Evolutionary conservation across 1,140 invertebrate genomes (phyloP).

Genomic region (Bombus huntii): DNA sequence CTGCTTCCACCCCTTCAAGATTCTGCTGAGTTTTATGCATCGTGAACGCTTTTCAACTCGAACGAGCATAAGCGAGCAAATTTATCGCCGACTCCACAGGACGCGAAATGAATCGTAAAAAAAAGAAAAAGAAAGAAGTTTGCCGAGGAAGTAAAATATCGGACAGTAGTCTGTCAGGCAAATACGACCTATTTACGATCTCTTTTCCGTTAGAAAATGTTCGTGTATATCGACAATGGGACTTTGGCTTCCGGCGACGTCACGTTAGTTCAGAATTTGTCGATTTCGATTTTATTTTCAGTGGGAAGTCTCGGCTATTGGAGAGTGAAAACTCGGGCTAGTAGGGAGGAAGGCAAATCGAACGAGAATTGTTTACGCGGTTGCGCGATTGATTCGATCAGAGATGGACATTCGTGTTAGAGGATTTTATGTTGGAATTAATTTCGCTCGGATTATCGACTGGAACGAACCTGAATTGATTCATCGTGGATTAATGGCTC

Average conservation of each 20-base stretch:
- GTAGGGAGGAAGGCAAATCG: not conserved
- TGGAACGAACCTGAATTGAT: not conserved
- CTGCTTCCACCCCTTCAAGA: not conserved
- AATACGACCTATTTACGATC: conserved; percentile 44
- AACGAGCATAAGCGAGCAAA: conserved; percentile 20
- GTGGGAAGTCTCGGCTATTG: not conserved
- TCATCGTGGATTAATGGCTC: not conserved
- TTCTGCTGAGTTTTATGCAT: not conserved
- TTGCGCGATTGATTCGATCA: not conserved
- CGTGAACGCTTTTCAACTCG: conserved; percentile 20
- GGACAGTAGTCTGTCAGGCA: not conserved
- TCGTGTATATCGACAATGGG: not conserved
- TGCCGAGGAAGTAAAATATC: conserved; percentile 42
- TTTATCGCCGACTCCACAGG: conserved; percentile 15
- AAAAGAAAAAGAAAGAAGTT: not conserved
- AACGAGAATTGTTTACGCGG: conserved; percentile 21
- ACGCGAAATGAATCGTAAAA: conserved; percentile 50
- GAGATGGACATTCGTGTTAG: not conserved
- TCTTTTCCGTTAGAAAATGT: conserved; percentile 10
- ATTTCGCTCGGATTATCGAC: not conserved
- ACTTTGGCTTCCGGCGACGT: conserved; percentile 6
- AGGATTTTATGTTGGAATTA: not conserved
- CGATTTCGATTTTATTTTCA: conserved; percentile 4
- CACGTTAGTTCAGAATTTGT: not conserved
- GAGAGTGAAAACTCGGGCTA: not conserved